Conservation (phyloP, 64 coral and sea anemone species). For the Actinia tenebrosa region DNA sequence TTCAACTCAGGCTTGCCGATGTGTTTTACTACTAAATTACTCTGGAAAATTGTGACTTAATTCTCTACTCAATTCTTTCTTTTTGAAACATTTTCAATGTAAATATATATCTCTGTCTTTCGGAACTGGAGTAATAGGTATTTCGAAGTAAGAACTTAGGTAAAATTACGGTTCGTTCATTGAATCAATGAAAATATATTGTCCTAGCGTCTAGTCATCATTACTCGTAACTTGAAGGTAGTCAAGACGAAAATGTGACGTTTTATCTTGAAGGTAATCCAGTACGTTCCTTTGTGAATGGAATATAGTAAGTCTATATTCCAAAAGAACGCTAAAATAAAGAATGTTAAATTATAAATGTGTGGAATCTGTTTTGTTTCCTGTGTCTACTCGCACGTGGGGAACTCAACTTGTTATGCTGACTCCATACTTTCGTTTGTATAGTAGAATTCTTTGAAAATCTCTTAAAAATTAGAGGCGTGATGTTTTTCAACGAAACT, state of each 20-base stretch:
- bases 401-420: not conserved
- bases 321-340: constrained; percentile 20
- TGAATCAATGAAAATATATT: constrained; percentile 17
- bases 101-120: not conserved
- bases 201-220: not conserved
- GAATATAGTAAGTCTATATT: constrained; percentile 10
- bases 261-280: constrained; percentile 10
- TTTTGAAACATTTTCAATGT: not conserved
- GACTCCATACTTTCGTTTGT: constrained; percentile 23
- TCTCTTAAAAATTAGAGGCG: not conserved
- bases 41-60: not conserved
- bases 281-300: constrained; percentile 4
- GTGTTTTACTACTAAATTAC: not conserved
- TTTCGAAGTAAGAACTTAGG: not conserved
- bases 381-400: constrained; percentile 1
- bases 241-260: not conserved
- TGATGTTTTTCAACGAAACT: not conserved
- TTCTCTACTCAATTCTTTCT: not conserved
- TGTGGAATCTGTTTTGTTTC: not conserved
- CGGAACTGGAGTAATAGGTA: not conserved
- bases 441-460: not conserved
- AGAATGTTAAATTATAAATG: constrained; percentile 23
- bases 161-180: not conserved
- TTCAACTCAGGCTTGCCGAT: not conserved
- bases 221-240: not conserved